Percentiles rank a stretch among this genome's conserved stretches.
These are phyloP conservation scores for Plecotus auritus DNA, from an alignment of 2,113 vertebrate species.

Conservation along the genomic window DNA sequence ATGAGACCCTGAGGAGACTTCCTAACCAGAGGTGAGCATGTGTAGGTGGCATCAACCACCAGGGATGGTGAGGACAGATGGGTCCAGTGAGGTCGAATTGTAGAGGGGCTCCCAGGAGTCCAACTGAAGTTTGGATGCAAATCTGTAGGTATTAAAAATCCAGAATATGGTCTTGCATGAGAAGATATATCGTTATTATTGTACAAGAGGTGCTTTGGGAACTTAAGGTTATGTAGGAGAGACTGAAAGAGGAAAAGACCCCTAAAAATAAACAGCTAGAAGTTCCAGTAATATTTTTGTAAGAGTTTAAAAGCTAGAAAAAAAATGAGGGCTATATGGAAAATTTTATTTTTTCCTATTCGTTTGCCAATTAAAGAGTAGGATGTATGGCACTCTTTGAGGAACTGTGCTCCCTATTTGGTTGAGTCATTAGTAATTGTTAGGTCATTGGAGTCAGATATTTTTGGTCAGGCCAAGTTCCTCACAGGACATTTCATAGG, in stretches of 20 bases:
- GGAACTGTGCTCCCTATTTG: neutral
- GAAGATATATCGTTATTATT: neutral
- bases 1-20: neutral
- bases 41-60: neutral
- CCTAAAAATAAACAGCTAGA: neutral
- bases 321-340: neutral
- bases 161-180: neutral
- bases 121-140: neutral
- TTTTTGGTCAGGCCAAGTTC: constrained; percentile 9
- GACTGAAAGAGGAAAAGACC: neutral
- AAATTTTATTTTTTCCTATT: neutral
- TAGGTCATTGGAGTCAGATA: constrained; percentile 26
- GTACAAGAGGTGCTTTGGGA: neutral
- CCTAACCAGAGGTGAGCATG: neutral
- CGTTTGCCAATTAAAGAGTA: neutral
- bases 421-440: neutral
- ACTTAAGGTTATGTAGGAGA: neutral
- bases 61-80: neutral
- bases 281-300: neutral
- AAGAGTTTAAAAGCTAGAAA: neutral
- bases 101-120: neutral
- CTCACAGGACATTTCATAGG: neutral
- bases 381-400: neutral
- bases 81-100: neutral
- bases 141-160: neutral